Conservation (phyloP, 2,888 invertebrate genomes). For the Aromia moschata region DNA sequence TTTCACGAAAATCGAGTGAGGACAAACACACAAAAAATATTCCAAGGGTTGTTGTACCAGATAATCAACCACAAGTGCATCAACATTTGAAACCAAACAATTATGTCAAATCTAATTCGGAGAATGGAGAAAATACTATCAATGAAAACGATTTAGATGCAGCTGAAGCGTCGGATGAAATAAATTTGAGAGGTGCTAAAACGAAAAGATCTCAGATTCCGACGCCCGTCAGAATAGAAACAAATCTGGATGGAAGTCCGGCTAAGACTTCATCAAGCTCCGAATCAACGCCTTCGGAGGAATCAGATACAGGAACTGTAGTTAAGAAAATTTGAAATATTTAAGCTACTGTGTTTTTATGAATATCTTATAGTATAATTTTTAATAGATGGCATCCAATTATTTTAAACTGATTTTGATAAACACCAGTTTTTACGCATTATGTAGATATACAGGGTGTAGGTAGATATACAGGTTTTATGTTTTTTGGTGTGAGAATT, state of each 20-base stretch:
- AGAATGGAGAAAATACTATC: conserved; percentile 12
- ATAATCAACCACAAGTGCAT: conserved; percentile 48
- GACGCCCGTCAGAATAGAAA: conserved; percentile 52
- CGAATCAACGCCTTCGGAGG: conserved; percentile 66
- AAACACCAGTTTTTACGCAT: too few species aligned
- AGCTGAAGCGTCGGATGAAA: neutral
- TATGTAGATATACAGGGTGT: too few species aligned
- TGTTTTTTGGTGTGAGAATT: too few species aligned
- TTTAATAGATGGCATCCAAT: too few species aligned
- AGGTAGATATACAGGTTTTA: too few species aligned
- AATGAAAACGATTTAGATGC: conserved; percentile 1
- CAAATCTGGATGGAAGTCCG: conserved; percentile 42
- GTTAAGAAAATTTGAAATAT: conserved; percentile 58
- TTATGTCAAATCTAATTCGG: neutral
- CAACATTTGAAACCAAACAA: conserved; percentile 24
- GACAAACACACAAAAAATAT: conserved; percentile 55
- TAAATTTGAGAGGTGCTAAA: conserved; percentile 36
- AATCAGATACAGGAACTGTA: conserved; percentile 62
- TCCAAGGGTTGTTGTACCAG: conserved; percentile 64
- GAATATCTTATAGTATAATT: too few species aligned
- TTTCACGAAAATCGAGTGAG: conserved; percentile 55
- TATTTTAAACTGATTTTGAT: too few species aligned
- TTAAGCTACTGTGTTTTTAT: too few species aligned
- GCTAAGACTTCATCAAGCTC: conserved; percentile 64
- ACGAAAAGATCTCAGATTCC: conserved; percentile 59